These are phyloP conservation scores for Harpalus rubripes DNA, from an alignment of 2,888 invertebrate genomes.

Conservation along the genomic window DNA sequence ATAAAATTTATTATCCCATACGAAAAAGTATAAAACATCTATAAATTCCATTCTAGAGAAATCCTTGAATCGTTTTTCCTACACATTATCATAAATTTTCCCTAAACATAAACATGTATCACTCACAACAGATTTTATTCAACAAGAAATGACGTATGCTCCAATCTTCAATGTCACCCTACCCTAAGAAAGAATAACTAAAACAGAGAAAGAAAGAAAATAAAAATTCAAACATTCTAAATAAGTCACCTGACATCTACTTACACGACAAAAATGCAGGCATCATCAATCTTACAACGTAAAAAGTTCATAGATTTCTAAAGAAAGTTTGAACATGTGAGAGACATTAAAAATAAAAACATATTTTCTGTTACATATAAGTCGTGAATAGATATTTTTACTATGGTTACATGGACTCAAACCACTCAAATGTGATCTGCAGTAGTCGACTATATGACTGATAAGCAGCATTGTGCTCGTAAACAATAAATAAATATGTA, in stretches of 20 bases:
- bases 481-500: no score
- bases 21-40: background rate
- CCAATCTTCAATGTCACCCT: background rate
- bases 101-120: constrained; percentile 48
- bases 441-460: no score
- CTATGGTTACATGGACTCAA: no score
- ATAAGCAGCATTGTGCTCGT: no score
- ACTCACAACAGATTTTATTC: constrained; percentile 37
- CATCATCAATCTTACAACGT: background rate
- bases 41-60: constrained; percentile 13
- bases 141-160: background rate
- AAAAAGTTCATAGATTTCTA: background rate
- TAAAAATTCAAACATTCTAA: constrained; percentile 23
- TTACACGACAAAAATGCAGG: background rate
- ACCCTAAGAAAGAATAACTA: constrained; percentile 21
- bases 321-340: background rate
- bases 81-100: constrained; percentile 50
- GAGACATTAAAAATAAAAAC: background rate
- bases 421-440: no score
- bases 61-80: constrained; percentile 27
- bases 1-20: background rate
- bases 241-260: background rate
- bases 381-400: no score
- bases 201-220: background rate
- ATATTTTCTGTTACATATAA: no score